phyloP scores from a whole-genome alignment of 1,140 invertebrate genomes.

The Drosophila prosaltans region DNA sequence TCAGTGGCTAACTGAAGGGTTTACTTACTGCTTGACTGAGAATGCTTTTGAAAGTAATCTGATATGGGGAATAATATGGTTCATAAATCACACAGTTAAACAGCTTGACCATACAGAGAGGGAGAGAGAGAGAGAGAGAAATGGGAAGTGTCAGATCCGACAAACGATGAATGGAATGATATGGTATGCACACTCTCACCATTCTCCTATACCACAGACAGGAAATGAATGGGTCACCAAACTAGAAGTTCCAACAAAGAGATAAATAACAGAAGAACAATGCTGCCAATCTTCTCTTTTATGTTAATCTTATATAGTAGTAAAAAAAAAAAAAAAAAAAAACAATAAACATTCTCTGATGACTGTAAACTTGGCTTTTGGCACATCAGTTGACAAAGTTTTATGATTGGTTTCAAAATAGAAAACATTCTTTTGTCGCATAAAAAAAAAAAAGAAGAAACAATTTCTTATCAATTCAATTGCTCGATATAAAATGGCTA shows the following conservation, averaged over 20 bases:
- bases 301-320: too few species aligned
- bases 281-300: neutral
- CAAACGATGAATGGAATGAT: neutral
- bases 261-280: neutral
- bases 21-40: neutral
- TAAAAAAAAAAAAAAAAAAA: too few species aligned
- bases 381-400: neutral
- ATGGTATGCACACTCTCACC: too few species aligned
- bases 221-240: neutral
- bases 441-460: neutral
- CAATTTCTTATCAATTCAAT: neutral
- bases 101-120: slow-evolving; percentile 1
- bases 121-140: too few species aligned
- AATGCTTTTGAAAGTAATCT: slow-evolving; percentile 6
- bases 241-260: too few species aligned
- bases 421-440: neutral
- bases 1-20: too few species aligned
- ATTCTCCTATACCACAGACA: neutral
- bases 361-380: too few species aligned
- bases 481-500: slow-evolving; percentile 2
- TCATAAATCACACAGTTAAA: neutral
- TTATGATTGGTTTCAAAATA: neutral
- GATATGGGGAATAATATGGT: neutral
- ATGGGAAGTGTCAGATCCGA: slow-evolving; percentile 1
- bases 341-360: too few species aligned